A percentile compares a stretch with the other conserved stretches of the same genome.
These are phyloP conservation scores for Diachasma alloeum DNA, from an alignment of 1,140 invertebrate genomes.

Conservation along the genomic window DNA sequence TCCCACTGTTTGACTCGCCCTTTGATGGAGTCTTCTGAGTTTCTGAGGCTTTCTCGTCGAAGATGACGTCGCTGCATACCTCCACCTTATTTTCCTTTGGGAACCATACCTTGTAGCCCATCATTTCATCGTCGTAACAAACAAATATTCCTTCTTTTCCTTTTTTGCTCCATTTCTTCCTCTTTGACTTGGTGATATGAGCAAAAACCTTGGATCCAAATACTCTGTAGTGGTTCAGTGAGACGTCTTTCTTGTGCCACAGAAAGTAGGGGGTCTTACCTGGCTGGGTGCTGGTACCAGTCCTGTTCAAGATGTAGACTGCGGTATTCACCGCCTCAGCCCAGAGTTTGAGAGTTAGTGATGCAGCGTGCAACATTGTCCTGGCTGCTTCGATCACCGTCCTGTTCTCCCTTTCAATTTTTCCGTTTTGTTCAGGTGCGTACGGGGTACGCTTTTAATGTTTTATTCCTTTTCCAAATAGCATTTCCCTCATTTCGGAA, in stretches of 20 bases:
- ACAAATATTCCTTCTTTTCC: constrained; percentile 41
- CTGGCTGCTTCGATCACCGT: constrained; percentile 46
- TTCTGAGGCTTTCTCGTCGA: too few species aligned
- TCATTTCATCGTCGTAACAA: constrained; percentile 42
- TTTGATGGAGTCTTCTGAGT: too few species aligned
- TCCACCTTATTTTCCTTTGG: not conserved
- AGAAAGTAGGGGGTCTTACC: constrained; percentile 25
- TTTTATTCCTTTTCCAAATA: constrained; percentile 12
- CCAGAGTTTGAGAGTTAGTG: constrained; percentile 32
- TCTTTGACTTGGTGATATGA: constrained; percentile 40
- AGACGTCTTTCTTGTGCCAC: constrained; percentile 42
- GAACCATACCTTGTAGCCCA: constrained; percentile 42
- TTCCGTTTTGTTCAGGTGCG: too few species aligned
- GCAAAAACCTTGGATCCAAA: constrained; percentile 53
- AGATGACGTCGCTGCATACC: not conserved
- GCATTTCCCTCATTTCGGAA: not conserved
- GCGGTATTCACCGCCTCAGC: constrained; percentile 35
- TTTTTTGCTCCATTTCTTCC: constrained; percentile 45
- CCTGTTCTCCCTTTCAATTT: constrained; percentile 44
- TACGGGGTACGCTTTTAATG: too few species aligned
- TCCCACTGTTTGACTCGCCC: too few species aligned
- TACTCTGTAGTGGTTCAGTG: constrained; percentile 38
- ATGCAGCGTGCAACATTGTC: constrained; percentile 20
- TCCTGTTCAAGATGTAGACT: too few species aligned
- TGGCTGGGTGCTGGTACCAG: constrained; percentile 21